A percentile compares a stretch with the other conserved stretches of the same genome.
phyloP scores from a whole-genome alignment of 2,113 vertebrate genomes.

The Oncorhynchus mykiss region DNA sequence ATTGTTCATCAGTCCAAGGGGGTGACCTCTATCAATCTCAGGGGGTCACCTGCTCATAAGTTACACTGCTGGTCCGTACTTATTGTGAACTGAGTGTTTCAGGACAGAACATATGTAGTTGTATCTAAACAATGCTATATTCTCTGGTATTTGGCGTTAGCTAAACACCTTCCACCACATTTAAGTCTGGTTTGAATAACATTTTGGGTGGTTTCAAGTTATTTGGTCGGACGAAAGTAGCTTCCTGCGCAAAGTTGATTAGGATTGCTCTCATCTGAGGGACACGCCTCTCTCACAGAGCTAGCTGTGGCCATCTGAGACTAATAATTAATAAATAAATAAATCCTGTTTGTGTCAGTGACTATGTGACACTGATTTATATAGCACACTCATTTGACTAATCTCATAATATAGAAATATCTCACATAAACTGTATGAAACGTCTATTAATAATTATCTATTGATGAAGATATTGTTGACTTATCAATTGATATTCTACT shows the following conservation, averaged over 20 bases:
- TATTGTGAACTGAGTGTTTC: slow-evolving; percentile 11
- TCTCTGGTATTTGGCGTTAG: not conserved
- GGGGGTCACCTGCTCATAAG: slow-evolving; percentile 50
- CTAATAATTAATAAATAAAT: slow-evolving; percentile 70
- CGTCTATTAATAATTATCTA: slow-evolving; percentile 44
- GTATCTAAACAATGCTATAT: slow-evolving; percentile 20
- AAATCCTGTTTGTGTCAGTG: slow-evolving; percentile 55
- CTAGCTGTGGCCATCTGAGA: slow-evolving; percentile 70
- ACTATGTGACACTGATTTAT: not conserved
- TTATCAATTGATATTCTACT: slow-evolving; percentile 40
- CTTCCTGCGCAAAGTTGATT: slow-evolving; percentile 20
- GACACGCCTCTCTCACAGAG: slow-evolving; percentile 48
- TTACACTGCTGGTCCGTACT: slow-evolving; percentile 51
- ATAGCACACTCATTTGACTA: slow-evolving; percentile 68
- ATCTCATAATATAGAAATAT: slow-evolving; percentile 47
- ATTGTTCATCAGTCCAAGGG: slow-evolving; percentile 55
- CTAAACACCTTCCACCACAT: not conserved
- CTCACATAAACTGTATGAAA: slow-evolving; percentile 36
- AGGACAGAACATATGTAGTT: slow-evolving; percentile 58
- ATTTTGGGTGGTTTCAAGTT: slow-evolving; percentile 62
- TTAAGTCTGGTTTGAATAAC: slow-evolving; percentile 58
- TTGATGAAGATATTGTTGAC: slow-evolving; percentile 34
- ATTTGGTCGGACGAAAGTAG: slow-evolving; percentile 64
- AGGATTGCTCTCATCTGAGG: slow-evolving; percentile 60
- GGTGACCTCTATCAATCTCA: slow-evolving; percentile 57